phyloP scores from a whole-genome alignment of 2,797 vertebrate genomes.

The Synaphobranchus kaupii region DNA sequence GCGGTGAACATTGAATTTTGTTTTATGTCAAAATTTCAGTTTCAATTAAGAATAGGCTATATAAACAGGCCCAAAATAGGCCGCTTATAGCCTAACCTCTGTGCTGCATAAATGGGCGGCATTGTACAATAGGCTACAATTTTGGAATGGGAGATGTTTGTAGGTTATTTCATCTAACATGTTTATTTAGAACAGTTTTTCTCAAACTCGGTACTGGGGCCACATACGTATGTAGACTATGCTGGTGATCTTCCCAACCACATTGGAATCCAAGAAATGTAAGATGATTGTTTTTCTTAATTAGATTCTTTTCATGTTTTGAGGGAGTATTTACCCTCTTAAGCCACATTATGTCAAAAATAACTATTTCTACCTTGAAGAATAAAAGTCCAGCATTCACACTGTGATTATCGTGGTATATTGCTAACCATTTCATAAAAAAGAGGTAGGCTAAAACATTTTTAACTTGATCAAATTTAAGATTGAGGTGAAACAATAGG shows the following conservation, averaged over 20 bases:
- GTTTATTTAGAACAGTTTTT: neutral
- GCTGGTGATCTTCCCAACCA: neutral
- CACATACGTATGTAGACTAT: neutral
- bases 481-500: too few species aligned
- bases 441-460: neutral
- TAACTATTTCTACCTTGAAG: neutral
- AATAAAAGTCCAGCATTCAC: too few species aligned
- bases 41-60: neutral
- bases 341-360: neutral
- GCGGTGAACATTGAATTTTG: neutral
- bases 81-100: neutral
- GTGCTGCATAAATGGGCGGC: neutral
- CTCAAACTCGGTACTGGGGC: too few species aligned
- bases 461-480: too few species aligned
- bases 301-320: neutral
- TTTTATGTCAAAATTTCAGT: neutral
- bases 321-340: neutral
- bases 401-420: neutral
- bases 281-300: neutral
- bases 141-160: neutral
- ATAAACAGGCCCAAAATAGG: neutral
- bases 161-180: neutral
- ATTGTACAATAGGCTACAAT: neutral
- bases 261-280: neutral
- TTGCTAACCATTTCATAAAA: neutral